Evolutionary conservation across 2,113 vertebrate species (phyloP).

Genomic region (Osmerus mordax): DNA sequence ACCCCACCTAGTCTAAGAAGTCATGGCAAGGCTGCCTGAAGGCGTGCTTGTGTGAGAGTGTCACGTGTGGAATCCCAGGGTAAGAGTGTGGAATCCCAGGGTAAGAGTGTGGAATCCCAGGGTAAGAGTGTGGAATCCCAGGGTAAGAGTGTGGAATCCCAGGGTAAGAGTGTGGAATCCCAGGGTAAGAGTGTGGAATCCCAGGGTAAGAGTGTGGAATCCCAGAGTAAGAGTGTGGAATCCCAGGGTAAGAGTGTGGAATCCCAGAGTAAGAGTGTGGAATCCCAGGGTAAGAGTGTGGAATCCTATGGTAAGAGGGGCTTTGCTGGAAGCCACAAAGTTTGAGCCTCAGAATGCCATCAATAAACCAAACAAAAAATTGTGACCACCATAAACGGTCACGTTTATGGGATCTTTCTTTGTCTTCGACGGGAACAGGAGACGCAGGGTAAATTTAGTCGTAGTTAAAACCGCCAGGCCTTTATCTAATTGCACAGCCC

Average conservation of each 20-base stretch:
- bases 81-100: background rate
- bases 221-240: too few species aligned
- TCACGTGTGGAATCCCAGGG: background rate
- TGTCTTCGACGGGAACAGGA: constrained; percentile 21
- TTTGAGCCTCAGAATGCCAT: background rate
- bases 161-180: too few species aligned
- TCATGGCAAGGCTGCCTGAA: background rate
- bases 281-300: too few species aligned
- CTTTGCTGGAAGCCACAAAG: background rate
- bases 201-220: too few species aligned
- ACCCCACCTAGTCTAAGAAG: constrained; percentile 34
- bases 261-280: too few species aligned
- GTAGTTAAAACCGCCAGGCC: constrained; percentile 46
- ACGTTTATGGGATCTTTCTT: constrained; percentile 36
- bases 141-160: too few species aligned
- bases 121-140: background rate
- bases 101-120: background rate
- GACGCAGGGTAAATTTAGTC: constrained; percentile 17
- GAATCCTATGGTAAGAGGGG: too few species aligned
- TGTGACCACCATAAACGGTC: constrained; percentile 5
- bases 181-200: too few species aligned
- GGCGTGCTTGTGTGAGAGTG: background rate
- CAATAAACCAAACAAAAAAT: constrained; percentile 38
- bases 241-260: too few species aligned
- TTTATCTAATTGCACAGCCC: constrained; percentile 21